Conservation (phyloP, 1,140 invertebrate species). For the Agrypnia vestita region DNA sequence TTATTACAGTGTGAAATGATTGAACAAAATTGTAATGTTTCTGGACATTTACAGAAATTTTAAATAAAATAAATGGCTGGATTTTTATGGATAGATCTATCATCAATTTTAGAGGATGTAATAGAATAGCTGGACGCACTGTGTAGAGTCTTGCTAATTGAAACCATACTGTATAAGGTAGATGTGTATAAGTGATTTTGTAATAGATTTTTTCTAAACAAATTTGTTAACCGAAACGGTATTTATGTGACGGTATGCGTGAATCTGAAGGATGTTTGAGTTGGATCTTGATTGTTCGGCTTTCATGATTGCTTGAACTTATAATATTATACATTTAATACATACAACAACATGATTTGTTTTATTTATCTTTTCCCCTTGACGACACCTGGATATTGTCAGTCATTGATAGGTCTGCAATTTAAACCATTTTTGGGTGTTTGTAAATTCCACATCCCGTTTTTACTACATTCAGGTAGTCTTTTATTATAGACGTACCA, state of each 20-base stretch:
- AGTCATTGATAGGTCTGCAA: no score
- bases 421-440: no score
- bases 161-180: conserved; percentile 12
- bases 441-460: no score
- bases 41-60: no score
- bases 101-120: no score
- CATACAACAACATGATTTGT: conserved; percentile 4
- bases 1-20: no score
- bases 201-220: conserved; percentile 19
- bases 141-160: background rate
- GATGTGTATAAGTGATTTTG: conserved; percentile 10
- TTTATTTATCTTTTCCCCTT: conserved; percentile 10
- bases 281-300: background rate
- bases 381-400: no score
- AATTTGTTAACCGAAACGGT: background rate
- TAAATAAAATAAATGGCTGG: no score
- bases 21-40: no score
- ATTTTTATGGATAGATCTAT: no score
- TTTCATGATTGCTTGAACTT: background rate
- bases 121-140: background rate
- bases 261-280: conserved; percentile 16
- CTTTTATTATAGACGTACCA: no score
- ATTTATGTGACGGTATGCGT: background rate
- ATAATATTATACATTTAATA: conserved; percentile 37
- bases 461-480: no score